These are phyloP conservation scores for Drosophila mimica DNA, from an alignment of 2,888 invertebrate genomes.

Conservation along the genomic window DNA sequence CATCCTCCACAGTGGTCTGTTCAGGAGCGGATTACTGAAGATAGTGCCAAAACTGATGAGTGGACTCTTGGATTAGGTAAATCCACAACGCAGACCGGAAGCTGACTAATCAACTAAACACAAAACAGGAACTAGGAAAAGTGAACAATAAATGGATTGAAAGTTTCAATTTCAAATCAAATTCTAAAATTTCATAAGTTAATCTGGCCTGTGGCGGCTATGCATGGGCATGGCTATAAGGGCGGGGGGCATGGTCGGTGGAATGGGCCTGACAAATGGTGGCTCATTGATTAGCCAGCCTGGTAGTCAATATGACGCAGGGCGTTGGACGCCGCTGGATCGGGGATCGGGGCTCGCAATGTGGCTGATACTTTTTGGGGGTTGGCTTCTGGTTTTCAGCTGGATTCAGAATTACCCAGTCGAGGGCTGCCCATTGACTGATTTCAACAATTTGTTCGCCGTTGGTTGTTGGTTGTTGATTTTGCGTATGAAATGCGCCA, in stretches of 20 bases:
- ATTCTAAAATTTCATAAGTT: constrained; percentile 30
- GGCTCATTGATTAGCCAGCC: constrained; percentile 59
- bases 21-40: not conserved
- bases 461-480: constrained; percentile 19
- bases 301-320: constrained; percentile 34
- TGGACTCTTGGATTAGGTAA: not conserved
- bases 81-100: not conserved
- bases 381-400: constrained; percentile 40
- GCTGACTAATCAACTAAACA: not conserved
- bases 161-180: constrained; percentile 28
- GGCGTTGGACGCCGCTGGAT: not conserved
- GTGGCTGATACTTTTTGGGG: constrained; percentile 38
- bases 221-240: not conserved
- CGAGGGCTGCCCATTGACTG: constrained; percentile 48
- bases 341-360: not conserved
- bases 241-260: not conserved
- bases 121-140: not conserved
- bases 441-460: constrained; percentile 42
- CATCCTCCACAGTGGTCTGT: not conserved
- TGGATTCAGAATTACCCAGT: constrained; percentile 22
- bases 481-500: not conserved
- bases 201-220: constrained; percentile 8
- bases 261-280: constrained; percentile 48
- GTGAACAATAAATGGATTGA: not conserved
- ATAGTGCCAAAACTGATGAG: not conserved